These are phyloP conservation scores for Muntiacus muntjak DNA, from an alignment of 2,113 vertebrate genomes.

Conservation along the genomic window DNA sequence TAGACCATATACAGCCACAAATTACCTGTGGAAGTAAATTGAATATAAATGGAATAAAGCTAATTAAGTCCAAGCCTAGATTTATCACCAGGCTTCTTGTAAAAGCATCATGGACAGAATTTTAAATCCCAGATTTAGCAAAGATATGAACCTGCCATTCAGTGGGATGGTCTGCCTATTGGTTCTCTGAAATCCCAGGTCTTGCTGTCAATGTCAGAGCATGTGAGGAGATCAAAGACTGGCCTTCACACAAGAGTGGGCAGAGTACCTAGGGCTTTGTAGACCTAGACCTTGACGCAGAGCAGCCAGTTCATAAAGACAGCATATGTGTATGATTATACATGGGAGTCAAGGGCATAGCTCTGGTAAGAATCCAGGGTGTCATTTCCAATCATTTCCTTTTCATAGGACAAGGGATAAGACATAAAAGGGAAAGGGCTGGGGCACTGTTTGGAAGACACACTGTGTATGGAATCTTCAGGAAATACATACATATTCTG, in stretches of 20 bases:
- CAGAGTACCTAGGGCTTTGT: background rate
- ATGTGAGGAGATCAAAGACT: background rate
- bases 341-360: background rate
- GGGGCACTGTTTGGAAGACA: background rate
- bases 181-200: background rate
- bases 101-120: background rate
- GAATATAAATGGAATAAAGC: background rate
- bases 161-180: background rate
- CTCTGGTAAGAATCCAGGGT: background rate
- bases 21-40: background rate
- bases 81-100: background rate
- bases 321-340: background rate
- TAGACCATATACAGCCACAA: background rate
- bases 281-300: background rate
- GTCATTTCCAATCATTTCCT: background rate
- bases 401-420: background rate
- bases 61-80: background rate
- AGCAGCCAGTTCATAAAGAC: background rate
- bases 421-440: background rate
- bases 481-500: background rate
- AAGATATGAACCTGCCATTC: background rate
- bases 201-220: background rate
- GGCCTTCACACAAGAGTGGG: background rate
- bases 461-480: background rate
- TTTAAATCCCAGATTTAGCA: background rate